Evolutionary conservation across 1,140 invertebrate genomes (phyloP).

Genomic region (Tetramorium parvispinum): DNA sequence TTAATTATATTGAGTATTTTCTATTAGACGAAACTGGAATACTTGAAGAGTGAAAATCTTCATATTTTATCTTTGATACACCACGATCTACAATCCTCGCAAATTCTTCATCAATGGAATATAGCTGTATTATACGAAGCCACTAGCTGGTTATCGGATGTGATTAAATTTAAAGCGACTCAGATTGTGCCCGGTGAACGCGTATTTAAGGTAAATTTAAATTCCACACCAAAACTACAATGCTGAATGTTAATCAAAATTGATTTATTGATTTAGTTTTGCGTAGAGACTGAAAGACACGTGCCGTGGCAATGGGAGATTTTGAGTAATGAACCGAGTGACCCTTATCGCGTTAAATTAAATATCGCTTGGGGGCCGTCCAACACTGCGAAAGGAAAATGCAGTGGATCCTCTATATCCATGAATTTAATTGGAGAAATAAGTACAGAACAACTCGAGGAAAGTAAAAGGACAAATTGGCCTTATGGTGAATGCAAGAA

Average conservation of each 20-base stretch:
- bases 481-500: slow-evolving; percentile 80
- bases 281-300: slow-evolving; percentile 79
- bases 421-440: slow-evolving; percentile 80
- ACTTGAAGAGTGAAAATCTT: slow-evolving; percentile 75
- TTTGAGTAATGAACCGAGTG: slow-evolving; percentile 79
- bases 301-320: slow-evolving; percentile 83
- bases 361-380: slow-evolving; percentile 78
- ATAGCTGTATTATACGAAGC: slow-evolving; percentile 79
- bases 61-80: slow-evolving; percentile 79
- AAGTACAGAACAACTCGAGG: slow-evolving; percentile 76
- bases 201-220: slow-evolving; percentile 78
- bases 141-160: slow-evolving; percentile 78
- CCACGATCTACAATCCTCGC: slow-evolving; percentile 71
- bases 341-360: slow-evolving; percentile 76
- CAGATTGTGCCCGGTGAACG: slow-evolving; percentile 73
- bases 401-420: slow-evolving; percentile 78
- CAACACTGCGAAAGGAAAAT: slow-evolving; percentile 81
- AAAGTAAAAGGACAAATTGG: slow-evolving; percentile 78
- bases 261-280: slow-evolving; percentile 75
- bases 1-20: neutral
- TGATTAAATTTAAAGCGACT: slow-evolving; percentile 82
- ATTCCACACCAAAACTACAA: neutral
- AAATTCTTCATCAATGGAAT: slow-evolving; percentile 82
- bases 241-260: neutral
- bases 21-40: slow-evolving; percentile 82